These are phyloP conservation scores for Bombyx mandarina DNA, from an alignment of 1,140 invertebrate species.

Conservation along the genomic window DNA sequence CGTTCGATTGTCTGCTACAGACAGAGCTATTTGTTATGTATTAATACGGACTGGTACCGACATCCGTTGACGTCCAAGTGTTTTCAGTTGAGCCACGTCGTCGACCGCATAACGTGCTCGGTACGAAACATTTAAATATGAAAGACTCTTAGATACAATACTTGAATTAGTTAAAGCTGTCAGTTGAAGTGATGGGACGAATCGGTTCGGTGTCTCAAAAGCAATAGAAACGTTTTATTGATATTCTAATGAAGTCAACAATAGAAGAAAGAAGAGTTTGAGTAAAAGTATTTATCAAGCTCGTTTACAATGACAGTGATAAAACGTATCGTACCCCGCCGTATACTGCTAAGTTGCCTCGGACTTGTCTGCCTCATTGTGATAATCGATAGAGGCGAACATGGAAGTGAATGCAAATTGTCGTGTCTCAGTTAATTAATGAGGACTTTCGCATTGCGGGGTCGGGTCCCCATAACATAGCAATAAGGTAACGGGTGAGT, in stretches of 20 bases:
- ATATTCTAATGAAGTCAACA: too few relatives aligned
- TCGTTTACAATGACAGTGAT: not conserved
- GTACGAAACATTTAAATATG: constrained; percentile 29
- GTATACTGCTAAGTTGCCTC: not conserved
- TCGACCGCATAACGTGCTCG: constrained; percentile 31
- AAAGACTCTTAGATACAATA: constrained; percentile 29
- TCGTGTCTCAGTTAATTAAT: constrained; percentile 28
- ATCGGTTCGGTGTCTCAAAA: constrained; percentile 10
- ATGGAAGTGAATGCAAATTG: constrained; percentile 24
- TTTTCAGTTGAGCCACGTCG: constrained; percentile 41
- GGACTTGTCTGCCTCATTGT: not conserved
- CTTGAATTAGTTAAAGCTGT: constrained; percentile 19
- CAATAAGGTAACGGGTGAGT: constrained; percentile 65
- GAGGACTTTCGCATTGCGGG: constrained; percentile 55
- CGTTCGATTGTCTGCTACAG: constrained; percentile 29
- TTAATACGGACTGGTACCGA: constrained; percentile 29
- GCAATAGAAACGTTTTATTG: not conserved
- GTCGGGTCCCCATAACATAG: constrained; percentile 63
- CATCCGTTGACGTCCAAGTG: constrained; percentile 47
- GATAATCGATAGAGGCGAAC: constrained; percentile 7
- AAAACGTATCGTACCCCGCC: not conserved
- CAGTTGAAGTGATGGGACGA: constrained; percentile 12
- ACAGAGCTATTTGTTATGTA: constrained; percentile 39
- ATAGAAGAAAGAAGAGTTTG: too few relatives aligned
- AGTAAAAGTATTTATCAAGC: too few relatives aligned